Percentiles rank a stretch among this genome's conserved stretches.
These are phyloP conservation scores for Cinara cedri DNA, from an alignment of 2,888 invertebrate genomes.

Conservation along the genomic window DNA sequence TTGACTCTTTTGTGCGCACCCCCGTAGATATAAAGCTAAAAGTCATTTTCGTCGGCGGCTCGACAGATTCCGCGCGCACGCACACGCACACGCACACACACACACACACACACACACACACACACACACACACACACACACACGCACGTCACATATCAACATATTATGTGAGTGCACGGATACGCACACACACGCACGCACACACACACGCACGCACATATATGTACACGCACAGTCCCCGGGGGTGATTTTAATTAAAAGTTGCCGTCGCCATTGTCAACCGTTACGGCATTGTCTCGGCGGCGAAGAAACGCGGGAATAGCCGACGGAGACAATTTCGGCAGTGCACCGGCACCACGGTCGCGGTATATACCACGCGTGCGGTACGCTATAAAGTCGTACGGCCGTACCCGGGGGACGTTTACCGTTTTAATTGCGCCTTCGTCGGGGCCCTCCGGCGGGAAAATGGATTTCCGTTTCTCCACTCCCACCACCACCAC, in stretches of 20 bases:
- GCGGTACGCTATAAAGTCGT: not conserved
- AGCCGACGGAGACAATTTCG: conserved; percentile 23
- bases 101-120: no score
- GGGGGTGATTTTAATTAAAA: conserved; percentile 51
- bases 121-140: no score
- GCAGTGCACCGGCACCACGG: not conserved
- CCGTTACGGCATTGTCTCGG: conserved; percentile 32
- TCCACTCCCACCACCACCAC: no score
- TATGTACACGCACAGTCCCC: not conserved
- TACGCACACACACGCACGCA: not conserved
- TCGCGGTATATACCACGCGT: not conserved
- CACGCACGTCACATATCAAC: no score
- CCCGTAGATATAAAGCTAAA: no score
- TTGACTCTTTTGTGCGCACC: no score
- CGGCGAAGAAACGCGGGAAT: conserved; percentile 7
- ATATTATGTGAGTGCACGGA: no score
- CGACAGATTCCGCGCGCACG: no score
- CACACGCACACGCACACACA: no score
- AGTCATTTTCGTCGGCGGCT: no score
- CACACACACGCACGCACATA: not conserved
- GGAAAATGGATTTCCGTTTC: conserved; percentile 35
- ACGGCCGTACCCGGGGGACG: conserved; percentile 18
- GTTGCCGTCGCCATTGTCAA: conserved; percentile 30
- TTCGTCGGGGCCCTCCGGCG: not conserved
- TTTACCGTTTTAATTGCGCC: conserved; percentile 47